Base-by-base conservation (phyloP, 30 jellyfish, hydroid and myxozoan genomes). In the Chrysaora quinquecirrha region DNA sequence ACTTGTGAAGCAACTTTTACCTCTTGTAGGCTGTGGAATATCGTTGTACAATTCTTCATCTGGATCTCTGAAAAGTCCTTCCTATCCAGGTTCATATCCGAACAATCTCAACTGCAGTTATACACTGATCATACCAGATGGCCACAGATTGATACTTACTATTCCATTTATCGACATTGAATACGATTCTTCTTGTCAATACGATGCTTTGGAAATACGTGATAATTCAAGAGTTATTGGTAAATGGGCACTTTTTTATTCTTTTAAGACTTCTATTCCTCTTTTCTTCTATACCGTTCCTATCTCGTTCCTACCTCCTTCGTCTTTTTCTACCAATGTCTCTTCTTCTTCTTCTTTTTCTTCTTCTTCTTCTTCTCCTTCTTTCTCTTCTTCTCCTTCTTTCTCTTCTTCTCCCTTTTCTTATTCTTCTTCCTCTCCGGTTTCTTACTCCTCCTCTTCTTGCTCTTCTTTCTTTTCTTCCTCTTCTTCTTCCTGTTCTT, bases 31-130 rank as follows among this genome's bases (percentile, higher is more conserved):
- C 25, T 82, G 92, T 25, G 85, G 92, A 20, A 29, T 16, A 6
- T 33, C 71, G 0, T 0, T 3, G 1, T 70, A 68, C 73, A 82
- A 82, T 58, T 11, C 92, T 2, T 48, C 92, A 0, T 16, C 78
- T 3, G 92, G 92, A 20, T 19, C 84, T 2, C 33, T 82, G 31
- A 68, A 71, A 27, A 82, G 92, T 34, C 92, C 85, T 2, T 48
- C 69, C 70, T 82, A 61, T 60, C 92, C 92, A 52, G 27, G 22
- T 27, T 32, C 85, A 9, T 82, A 82, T 48, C 72, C 54, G 18
- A 70, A 58, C 92, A 70, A 54, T 64, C 73, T 82, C 68, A 69
- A 82, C 64, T 82, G 92, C 75, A 82, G 79, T 27, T 82, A 68
- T 35, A 31, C 47, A 24, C 50, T 82, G 33, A 3, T 34, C 0